Base-by-base conservation (phyloP, 2,888 invertebrate genomes). In the Syrista parreyssii region DNA sequence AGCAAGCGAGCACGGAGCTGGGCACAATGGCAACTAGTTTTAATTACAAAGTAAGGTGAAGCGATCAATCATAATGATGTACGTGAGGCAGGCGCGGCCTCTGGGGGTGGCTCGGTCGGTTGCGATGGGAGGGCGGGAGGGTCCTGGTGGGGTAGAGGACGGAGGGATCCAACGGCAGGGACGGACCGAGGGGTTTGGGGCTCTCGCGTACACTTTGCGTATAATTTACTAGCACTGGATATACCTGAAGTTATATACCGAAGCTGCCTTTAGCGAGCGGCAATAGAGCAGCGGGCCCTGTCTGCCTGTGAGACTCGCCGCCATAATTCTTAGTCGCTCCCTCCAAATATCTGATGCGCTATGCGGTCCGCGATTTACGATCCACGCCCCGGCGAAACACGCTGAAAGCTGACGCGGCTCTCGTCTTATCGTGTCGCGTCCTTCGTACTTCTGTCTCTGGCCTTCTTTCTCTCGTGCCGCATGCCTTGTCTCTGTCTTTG, bases 31-130 rank as follows among this genome's bases (percentile, higher is more conserved):
- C 90, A 91, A 91, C 91, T 91, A 91, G 91, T 91, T 92, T 91
- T 92, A 92, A 92, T 91, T 92, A 91, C 91, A 91, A 91, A 91
- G 91, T 91, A 91, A 91, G 90, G 91, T 90, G 91, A 91, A 91
- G 90, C 90, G 90, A 92, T 92, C 92, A 92, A 92, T 92, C 92
- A 92, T 91, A 90, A 92, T 91, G 92, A 92, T 92, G 91, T 91
- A 92, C 91, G 91, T 89, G 90, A 89, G 89, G 90, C 91, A 90
- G 89, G 88, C 88, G 89, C 89, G 87, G 89, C 88, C 89, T 88
- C 88, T 88, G 85, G 87, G 88, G 88, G 86, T 72, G 74, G 69
- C 75, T 82, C 83, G 84, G 85, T 84, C 85, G 80, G 79, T 36
- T 35, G 69, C 79, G 79, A 82, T 79, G 82, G 88, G 86, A 35